Base-by-base conservation (phyloP, 2,113 vertebrate genomes). In the Laticauda laticaudata region DNA sequence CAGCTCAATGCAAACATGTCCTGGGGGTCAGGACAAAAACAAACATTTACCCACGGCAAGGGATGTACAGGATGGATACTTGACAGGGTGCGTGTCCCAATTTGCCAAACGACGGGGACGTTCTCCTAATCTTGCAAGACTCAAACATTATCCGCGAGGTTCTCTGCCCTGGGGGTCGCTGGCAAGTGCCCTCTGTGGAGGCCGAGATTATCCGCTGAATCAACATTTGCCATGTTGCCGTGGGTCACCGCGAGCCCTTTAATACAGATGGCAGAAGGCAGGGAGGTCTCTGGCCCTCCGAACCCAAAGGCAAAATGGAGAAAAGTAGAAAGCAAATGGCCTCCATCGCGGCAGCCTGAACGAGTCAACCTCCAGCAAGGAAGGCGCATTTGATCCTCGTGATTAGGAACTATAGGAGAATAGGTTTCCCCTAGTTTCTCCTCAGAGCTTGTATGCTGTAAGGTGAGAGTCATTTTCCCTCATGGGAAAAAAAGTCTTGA, bases 41-140 rank as follows among this genome's bases (percentile, higher is more conserved):
- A 97, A 97, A 97, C 95, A 96, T 24, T 92, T 61, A 96, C 95
- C 96, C 88, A 93, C 69, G 95, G 55, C 51, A 64, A 94, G 94
- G 75, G 93, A 91, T 95, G 96, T 51, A 94, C 69, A 91, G 91
- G 96, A 94, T 93, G 95, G 96, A 95, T 92, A 95, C 10, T 94
- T 95, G 94, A 96, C 96, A 93, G 94, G 3, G 92, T 2, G 94
- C 93, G 93, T 3, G 92, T n/a, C 94, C 23, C 55, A 91, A 94
- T 85, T 51, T 95, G 97, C 96, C 96, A 96, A 97, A 88, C 0
- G 48, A 8, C 48, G 7, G 48, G 48, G 51, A 61, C 92, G n/a
- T 95, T 95, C 90, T 94, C 14, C 86, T 90, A 93, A 94, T 95
- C 90, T 95, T 86, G 43, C 85, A 91, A 92, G 75, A 95, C 95